Evolutionary conservation across 1,140 invertebrate genomes (phyloP), one percentile per base, ranked within the genome.

Genomic region (Theocolax elegans): DNA sequence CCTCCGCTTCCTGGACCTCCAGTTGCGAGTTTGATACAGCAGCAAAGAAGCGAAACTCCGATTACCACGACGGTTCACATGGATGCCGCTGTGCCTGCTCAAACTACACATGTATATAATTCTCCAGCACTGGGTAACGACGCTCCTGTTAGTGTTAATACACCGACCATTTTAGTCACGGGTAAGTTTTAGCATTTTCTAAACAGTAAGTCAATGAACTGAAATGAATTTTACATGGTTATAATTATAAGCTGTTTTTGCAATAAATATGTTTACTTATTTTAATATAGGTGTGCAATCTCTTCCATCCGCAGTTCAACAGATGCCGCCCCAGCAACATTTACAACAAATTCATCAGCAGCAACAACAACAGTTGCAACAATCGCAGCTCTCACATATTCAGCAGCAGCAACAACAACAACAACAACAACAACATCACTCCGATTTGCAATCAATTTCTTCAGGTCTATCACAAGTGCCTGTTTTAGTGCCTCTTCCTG

Each of bases 1-100:
- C 84, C 84, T 4, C 84, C 84, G 0, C 67, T 85, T 7, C 83
- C 84, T 25, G 67, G 42, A 19, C 42, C 69, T 10, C 3, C 60
- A 8, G n/a, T 44, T 0, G 10, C 42, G 1, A 59, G n/a, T 3
- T 13, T 35, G 1, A 1, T 19, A 13, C 44, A 46, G 15, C 67
- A 69, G 12, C 56, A 38, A 4, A 54, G 54, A 3, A 44, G 9
- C 15, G 67, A 69, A 10, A 15, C 31, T 2, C 12, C 54, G 12
- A 23, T 48, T 13, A 59, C 44, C 2, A 19, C 23, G 54, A 2
- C 65, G 51, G 19, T 71, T 67, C 27, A 75, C 58, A 19, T 72
- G 59, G 29, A 48, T n/a, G n/a, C 29, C 58, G 7, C 64, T 53
- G 25, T 74, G 68, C 19, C 64, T 60, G 23, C 76, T 74, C 6